These are phyloP conservation scores for Craniophora ligustri DNA, from an alignment of 2,888 invertebrate species.

Conservation along the genomic window DNA sequence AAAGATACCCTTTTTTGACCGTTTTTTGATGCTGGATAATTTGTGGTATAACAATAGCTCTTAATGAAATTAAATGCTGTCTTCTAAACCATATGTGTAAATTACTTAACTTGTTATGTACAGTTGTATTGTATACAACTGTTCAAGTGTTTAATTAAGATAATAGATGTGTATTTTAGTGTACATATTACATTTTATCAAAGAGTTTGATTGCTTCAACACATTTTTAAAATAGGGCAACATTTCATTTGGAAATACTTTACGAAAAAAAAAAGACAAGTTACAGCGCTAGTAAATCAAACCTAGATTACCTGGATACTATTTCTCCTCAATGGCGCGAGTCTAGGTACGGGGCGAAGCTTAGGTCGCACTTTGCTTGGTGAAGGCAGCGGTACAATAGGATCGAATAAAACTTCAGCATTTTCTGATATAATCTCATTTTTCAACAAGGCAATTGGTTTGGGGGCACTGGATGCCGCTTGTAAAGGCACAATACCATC, in stretches of 20 bases:
- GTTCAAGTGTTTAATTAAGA: neutral
- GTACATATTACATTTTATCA: too few relatives aligned
- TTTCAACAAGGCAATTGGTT: conserved; percentile 77
- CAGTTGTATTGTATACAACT: conserved; percentile 5
- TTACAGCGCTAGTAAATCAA: too few relatives aligned
- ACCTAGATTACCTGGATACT: conserved; percentile 85
- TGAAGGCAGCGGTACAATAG: conserved; percentile 86
- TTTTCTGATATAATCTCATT: conserved; percentile 83
- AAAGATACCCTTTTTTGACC: too few relatives aligned
- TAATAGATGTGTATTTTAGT: neutral
- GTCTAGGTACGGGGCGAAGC: conserved; percentile 91
- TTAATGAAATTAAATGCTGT: neutral
- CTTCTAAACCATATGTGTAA: neutral
- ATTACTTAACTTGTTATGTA: conserved; percentile 1
- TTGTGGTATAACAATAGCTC: neutral
- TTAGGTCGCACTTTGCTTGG: conserved; percentile 91
- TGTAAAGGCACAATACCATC: conserved; percentile 82
- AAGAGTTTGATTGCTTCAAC: too few relatives aligned
- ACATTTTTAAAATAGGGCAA: too few relatives aligned
- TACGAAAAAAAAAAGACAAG: too few relatives aligned
- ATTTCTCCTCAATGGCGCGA: conserved; percentile 90
- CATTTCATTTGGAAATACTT: too few relatives aligned
- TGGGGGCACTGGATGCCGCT: conserved; percentile 63
- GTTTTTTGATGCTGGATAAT: too few relatives aligned
- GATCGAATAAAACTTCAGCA: conserved; percentile 83